Evolutionary conservation across 2,888 invertebrate genomes (phyloP).

Genomic region (Drosophila robusta): DNA sequence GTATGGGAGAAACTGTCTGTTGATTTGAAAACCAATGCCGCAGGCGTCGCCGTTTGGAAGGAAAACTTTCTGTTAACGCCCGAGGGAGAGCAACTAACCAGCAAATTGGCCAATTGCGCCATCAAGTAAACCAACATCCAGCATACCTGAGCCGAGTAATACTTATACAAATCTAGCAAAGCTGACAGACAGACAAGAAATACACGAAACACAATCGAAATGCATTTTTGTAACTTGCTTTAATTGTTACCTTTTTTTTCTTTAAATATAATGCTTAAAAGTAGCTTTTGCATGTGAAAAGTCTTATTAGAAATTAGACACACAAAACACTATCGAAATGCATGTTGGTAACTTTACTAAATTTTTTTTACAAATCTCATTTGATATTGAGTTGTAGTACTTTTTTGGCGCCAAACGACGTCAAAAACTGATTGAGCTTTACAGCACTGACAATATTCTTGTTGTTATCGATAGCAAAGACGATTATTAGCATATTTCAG

Average conservation of each 20-base stretch:
- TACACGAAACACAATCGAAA: constrained; percentile 40
- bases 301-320: not conserved
- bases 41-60: constrained; percentile 93
- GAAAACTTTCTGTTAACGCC: constrained; percentile 90
- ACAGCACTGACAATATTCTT: not conserved
- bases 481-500: constrained; percentile 18
- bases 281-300: not conserved
- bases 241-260: constrained; percentile 1
- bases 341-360: too few relatives aligned
- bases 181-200: constrained; percentile 35
- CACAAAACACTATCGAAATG: too few relatives aligned
- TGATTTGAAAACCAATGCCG: constrained; percentile 90
- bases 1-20: constrained; percentile 95
- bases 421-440: constrained; percentile 56
- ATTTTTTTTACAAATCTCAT: not conserved
- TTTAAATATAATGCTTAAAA: constrained; percentile 12
- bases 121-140: constrained; percentile 88
- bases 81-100: constrained; percentile 90
- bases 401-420: constrained; percentile 10
- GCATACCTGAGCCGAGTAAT: constrained; percentile 73
- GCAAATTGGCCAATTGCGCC: constrained; percentile 92
- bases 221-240: constrained; percentile 46
- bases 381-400: constrained; percentile 5
- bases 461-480: constrained; percentile 31
- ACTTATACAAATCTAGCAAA: constrained; percentile 52